Base-by-base conservation (phyloP, 2,888 invertebrate species). In the Mylabris sibirica region DNA sequence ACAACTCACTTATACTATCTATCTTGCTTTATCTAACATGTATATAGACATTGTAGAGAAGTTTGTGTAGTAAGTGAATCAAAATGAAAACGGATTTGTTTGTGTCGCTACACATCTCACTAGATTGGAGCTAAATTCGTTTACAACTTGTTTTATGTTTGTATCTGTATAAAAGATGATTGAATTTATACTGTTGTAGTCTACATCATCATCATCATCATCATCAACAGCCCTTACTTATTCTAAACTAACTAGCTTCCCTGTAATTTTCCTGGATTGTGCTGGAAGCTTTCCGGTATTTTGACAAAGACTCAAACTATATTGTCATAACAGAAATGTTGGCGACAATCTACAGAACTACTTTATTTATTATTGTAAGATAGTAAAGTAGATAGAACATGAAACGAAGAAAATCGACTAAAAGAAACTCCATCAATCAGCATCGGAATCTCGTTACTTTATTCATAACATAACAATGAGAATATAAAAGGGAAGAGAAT, bases 71-170 rank as follows among this genome's bases (percentile, higher is more conserved):
- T 79, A 79, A 80, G 76, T 78, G 60, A 60, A 79, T 49, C 49
- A 49, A 80, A 79, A 80, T 77, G 78, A 78, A 81, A 81, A 79
- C 79, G 79, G 79, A 81, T 81, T 81, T 82, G 79, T 81, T 79
- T 79, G 80, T 79, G 78, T 79, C 79, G 79, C 78, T 79, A 76
- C 71, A 74, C 74, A 49, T 49, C 76, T 75, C 71, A 76, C 71
- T 75, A 72, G 74, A 77, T 75, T 77, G 74, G 72, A 73, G 74
- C 49, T 69, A 74, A 79, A 81, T 79, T 77, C 73, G 67, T 74
- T 80, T 79, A 77, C 72, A 71, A 72, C 61, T 73, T 66, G 66
- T 63, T 70, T 68, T 64, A 49, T 49, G 20, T 49, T 49, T 20
- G 9, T 49, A 20, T 12, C n/a, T n/a, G 41, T 41, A 41, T 41